phyloP scores from a whole-genome alignment of 2,888 invertebrate species.

The Dasypolia templi region DNA sequence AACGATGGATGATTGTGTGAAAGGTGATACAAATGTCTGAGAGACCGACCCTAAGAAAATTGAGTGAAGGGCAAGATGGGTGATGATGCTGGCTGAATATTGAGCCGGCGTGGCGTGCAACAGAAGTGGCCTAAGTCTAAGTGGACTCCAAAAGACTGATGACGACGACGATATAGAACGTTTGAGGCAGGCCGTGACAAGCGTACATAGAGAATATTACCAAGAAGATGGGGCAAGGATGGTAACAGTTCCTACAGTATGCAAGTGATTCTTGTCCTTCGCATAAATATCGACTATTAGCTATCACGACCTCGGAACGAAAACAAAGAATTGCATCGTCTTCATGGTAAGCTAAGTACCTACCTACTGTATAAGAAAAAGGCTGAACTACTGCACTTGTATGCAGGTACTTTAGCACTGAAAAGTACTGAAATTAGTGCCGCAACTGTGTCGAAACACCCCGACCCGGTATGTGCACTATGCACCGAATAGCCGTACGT shows the following conservation, averaged over 20 bases:
- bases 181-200: too few species aligned
- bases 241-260: too few species aligned
- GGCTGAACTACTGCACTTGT: neutral
- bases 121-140: neutral
- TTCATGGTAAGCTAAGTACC: neutral
- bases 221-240: neutral
- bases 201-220: too few species aligned
- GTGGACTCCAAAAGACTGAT: neutral
- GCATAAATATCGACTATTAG: constrained; percentile 25
- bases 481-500: constrained; percentile 38
- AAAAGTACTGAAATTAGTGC: neutral
- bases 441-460: constrained; percentile 21
- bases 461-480: constrained; percentile 30
- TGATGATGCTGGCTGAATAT: neutral
- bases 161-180: neutral
- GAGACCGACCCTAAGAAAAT: neutral
- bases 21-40: neutral
- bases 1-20: neutral
- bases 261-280: constrained; percentile 4
- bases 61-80: neutral
- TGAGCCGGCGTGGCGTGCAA: neutral
- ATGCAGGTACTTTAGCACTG: neutral
- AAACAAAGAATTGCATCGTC: constrained; percentile 24
- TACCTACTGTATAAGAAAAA: neutral
- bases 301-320: constrained; percentile 15